A percentile compares a stretch with the other conserved stretches of the same genome.
Conservation (phyloP, 2,113 vertebrate genomes). For the Eptesicus fuscus region DNA sequence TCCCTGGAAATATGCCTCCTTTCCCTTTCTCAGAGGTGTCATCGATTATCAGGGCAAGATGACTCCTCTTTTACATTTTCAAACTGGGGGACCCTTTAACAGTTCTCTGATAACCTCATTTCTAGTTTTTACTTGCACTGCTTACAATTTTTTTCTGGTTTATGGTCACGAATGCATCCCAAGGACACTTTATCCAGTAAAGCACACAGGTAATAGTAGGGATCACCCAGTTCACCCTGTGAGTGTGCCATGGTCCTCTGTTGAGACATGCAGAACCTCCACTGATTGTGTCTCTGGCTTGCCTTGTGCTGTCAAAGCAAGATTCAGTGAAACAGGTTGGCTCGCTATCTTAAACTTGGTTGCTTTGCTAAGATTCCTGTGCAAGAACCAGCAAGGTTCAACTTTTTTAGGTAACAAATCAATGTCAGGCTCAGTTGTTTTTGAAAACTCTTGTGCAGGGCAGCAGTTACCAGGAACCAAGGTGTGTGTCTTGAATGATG, state of each 20-base stretch:
- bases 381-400: background rate
- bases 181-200: background rate
- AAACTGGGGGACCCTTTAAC: background rate
- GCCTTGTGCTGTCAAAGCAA: background rate
- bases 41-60: background rate
- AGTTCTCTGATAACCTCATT: background rate
- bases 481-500: background rate
- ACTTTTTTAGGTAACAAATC: background rate
- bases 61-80: background rate
- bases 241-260: background rate
- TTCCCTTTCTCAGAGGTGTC: background rate
- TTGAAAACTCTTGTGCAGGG: background rate
- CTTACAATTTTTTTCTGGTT: background rate
- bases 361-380: constrained; percentile 9
- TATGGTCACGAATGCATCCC: background rate
- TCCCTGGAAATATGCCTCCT: background rate
- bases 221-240: background rate
- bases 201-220: background rate
- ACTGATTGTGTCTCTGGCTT: background rate
- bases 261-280: background rate
- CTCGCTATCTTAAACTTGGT: background rate
- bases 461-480: background rate
- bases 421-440: background rate
- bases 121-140: constrained; percentile 6
- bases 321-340: background rate